Evolutionary conservation across 2,797 vertebrate species (phyloP).

Genomic region (Crenuchus spilurus): DNA sequence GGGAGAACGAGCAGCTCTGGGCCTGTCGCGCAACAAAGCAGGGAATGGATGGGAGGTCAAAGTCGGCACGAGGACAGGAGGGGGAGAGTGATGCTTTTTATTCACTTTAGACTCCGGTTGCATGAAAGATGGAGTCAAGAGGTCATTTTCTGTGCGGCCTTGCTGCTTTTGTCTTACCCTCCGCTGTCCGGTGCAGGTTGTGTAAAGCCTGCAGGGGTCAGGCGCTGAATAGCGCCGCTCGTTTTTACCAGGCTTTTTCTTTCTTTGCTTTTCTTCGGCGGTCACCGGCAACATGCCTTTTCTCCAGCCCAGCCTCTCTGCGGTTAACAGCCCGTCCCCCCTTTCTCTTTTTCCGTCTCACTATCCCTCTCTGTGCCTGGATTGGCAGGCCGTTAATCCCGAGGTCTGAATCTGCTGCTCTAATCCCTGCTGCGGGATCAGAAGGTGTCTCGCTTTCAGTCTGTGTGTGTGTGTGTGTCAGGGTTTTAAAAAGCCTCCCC

Average conservation of each 20-base stretch:
- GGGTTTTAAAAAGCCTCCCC: conserved; percentile 28
- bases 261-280: not conserved
- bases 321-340: not conserved
- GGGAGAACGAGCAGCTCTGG: not conserved
- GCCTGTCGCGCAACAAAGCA: not conserved
- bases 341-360: not conserved
- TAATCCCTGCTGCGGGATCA: conserved; percentile 54
- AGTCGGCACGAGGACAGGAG: conserved; percentile 4
- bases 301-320: not conserved
- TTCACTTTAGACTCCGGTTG: conserved; percentile 26
- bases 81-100: conserved; percentile 12
- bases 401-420: conserved; percentile 32
- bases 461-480: conserved; percentile 25
- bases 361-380: not conserved
- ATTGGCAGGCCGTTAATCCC: conserved; percentile 50
- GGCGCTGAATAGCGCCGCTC: not conserved
- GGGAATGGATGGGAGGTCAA: conserved; percentile 38
- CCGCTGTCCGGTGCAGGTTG: conserved; percentile 19
- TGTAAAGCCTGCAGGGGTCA: not conserved
- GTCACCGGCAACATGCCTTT: not conserved
- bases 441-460: conserved; percentile 42
- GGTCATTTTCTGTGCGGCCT: conserved; percentile 24
- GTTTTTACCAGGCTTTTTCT: conserved; percentile 5
- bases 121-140: conserved; percentile 24
- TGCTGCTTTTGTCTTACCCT: conserved; percentile 23